Percentiles rank a stretch among this genome's conserved stretches.
These are phyloP conservation scores for Cyclophora punctaria DNA, from an alignment of 2,888 invertebrate species.

Conservation along the genomic window DNA sequence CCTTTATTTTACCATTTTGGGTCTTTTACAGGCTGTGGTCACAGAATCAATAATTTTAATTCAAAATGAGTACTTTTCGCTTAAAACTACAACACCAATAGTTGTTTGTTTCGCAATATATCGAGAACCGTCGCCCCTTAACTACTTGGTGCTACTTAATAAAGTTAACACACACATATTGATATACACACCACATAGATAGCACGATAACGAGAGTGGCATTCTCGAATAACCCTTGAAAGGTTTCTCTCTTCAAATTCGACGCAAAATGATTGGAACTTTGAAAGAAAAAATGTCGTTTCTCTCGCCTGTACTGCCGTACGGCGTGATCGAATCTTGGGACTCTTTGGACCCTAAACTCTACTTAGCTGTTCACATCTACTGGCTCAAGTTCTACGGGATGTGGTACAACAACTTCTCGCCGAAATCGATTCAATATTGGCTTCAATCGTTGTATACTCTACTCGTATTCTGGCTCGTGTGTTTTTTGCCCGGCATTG, in stretches of 20 bases:
- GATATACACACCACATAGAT: conserved; percentile 19
- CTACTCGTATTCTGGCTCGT: conserved; percentile 57
- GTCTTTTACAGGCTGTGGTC: no score
- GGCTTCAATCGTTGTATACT: conserved; percentile 53
- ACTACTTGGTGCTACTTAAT: conserved; percentile 39
- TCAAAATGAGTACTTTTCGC: no score
- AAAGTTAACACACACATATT: conserved; percentile 34
- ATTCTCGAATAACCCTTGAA: conserved; percentile 43
- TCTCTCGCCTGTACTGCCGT: conserved; percentile 44
- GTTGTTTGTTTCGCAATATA: no score
- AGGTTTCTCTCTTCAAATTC: conserved; percentile 26
- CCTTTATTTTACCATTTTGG: no score
- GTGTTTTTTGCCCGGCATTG: conserved; percentile 68
- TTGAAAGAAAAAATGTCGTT: conserved; percentile 36
- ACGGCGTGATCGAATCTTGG: conserved; percentile 57
- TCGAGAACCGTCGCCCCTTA: conserved; percentile 39
- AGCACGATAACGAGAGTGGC: conserved; percentile 38
- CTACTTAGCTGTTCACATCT: conserved; percentile 64
- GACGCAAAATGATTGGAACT: conserved; percentile 27
- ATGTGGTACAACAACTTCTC: conserved; percentile 61
- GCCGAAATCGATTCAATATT: conserved; percentile 40
- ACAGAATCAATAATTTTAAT: no score
- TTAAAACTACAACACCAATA: no score
- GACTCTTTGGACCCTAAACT: conserved; percentile 56
- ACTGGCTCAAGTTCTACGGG: conserved; percentile 69